A percentile compares a stretch with the other conserved stretches of the same genome.
Conservation (phyloP, 1,140 invertebrate genomes). For the Lethocerus indicus region DNA sequence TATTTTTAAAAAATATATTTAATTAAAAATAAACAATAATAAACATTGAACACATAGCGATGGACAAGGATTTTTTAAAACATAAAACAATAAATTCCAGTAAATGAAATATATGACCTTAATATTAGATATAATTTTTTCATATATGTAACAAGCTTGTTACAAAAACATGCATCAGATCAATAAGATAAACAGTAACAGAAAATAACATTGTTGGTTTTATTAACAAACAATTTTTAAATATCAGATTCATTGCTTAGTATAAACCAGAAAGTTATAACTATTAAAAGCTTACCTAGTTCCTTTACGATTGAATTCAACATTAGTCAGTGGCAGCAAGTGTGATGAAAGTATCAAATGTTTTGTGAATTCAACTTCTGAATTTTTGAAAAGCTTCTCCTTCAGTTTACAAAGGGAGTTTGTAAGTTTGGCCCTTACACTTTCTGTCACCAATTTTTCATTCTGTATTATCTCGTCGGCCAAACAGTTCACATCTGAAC, state of each 20-base stretch:
- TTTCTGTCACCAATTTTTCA: conserved; percentile 34
- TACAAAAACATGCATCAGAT: too few relatives aligned
- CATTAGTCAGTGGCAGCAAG: conserved; percentile 59
- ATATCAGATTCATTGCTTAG: too few relatives aligned
- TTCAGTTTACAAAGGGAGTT: conserved; percentile 32
- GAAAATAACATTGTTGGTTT: too few relatives aligned
- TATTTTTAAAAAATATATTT: too few relatives aligned
- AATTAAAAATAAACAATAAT: too few relatives aligned
- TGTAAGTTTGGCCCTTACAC: conserved; percentile 33
- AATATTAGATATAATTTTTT: not conserved
- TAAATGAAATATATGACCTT: not conserved
- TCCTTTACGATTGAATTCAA: conserved; percentile 51
- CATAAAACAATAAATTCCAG: too few relatives aligned
- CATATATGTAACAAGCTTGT: conserved; percentile 5
- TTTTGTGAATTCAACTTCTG: not conserved
- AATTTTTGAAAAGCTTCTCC: conserved; percentile 23
- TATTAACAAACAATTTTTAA: too few relatives aligned
- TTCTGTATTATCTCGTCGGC: conserved; percentile 28
- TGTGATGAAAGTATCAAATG: conserved; percentile 39
- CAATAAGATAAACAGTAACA: too few relatives aligned
- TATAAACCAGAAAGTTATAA: too few relatives aligned
- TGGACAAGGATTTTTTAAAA: too few relatives aligned
- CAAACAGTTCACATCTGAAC: conserved; percentile 35
- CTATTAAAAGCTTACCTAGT: conserved; percentile 39
- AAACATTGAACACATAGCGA: too few relatives aligned